Percentiles rank a stretch among this genome's conserved stretches.
Evolutionary conservation across 2,797 vertebrate species (phyloP).

Genomic region (Sebastiscus tertius): DNA sequence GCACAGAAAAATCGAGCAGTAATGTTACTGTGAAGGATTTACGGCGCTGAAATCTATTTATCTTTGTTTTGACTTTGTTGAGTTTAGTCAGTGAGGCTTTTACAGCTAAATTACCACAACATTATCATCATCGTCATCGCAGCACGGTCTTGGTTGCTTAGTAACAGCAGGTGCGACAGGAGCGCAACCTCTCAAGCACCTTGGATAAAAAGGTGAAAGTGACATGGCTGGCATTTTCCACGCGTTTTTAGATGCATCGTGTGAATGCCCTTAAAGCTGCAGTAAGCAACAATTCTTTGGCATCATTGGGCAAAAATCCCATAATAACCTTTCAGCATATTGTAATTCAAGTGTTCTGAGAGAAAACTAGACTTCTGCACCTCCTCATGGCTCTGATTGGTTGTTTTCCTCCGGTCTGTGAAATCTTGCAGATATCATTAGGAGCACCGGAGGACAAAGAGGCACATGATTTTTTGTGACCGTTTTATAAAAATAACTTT

Average conservation of each 20-base stretch:
- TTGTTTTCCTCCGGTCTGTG: too few species aligned
- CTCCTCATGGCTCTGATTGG: not conserved
- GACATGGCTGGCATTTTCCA: not conserved
- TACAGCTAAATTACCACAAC: not conserved
- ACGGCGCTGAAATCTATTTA: not conserved
- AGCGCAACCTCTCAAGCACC: not conserved
- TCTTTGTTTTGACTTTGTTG: not conserved
- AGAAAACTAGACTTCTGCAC: not conserved
- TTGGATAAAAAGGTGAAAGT: not conserved
- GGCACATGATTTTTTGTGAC: too few species aligned
- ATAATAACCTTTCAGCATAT: not conserved
- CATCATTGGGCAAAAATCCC: not conserved
- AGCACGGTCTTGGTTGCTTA: not conserved
- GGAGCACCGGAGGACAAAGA: too few species aligned
- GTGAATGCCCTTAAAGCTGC: not conserved
- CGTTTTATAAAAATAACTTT: too few species aligned
- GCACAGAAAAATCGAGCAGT: too few species aligned
- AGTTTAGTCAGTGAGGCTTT: not conserved
- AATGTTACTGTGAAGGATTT: too few species aligned
- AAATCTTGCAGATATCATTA: too few species aligned
- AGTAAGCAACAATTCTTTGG: not conserved
- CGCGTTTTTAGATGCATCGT: not conserved
- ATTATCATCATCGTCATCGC: not conserved
- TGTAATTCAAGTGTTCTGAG: not conserved
- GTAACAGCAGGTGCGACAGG: not conserved